Evolutionary conservation across 2,113 vertebrate genomes (phyloP).

Genomic region (Anser brachyrhynchus): DNA sequence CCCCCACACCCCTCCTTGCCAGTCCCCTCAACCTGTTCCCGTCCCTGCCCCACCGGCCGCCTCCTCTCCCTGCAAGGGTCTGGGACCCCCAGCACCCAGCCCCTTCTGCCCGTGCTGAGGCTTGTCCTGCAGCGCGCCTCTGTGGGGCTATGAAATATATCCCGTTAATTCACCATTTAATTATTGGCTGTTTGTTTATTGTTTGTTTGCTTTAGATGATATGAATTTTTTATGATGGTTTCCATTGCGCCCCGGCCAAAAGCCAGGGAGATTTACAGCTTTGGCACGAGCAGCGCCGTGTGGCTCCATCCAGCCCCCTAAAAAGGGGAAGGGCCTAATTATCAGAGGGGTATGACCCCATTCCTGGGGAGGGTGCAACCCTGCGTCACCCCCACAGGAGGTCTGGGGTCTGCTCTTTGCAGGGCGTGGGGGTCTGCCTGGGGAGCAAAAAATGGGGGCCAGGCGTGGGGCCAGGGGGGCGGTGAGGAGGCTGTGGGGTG

Average conservation of each 20-base stretch:
- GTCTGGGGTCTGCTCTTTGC: too few species aligned
- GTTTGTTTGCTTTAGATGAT: constrained; percentile 51
- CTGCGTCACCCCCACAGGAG: rapidly evolving
- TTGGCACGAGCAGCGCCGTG: not conserved
- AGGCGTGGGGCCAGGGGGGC: not conserved
- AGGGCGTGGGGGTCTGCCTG: too few species aligned
- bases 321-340: not conserved
- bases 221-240: constrained; percentile 48
- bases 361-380: too few species aligned
- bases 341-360: not conserved
- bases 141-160: not conserved
- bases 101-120: not conserved
- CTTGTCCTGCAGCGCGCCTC: not conserved
- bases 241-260: not conserved
- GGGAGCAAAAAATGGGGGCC: not conserved
- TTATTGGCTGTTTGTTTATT: constrained; percentile 52
- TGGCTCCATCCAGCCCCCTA: not conserved
- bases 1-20: too few species aligned
- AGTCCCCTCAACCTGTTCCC: too few species aligned
- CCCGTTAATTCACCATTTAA: constrained; percentile 52
- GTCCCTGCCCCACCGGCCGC: not conserved
- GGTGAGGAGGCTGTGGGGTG: not conserved
- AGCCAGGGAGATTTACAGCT: not conserved
- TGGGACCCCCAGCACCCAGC: not conserved
- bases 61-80: not conserved